Base-by-base conservation (phyloP, 2,113 vertebrate species). In the Microcebus griseorufus region DNA sequence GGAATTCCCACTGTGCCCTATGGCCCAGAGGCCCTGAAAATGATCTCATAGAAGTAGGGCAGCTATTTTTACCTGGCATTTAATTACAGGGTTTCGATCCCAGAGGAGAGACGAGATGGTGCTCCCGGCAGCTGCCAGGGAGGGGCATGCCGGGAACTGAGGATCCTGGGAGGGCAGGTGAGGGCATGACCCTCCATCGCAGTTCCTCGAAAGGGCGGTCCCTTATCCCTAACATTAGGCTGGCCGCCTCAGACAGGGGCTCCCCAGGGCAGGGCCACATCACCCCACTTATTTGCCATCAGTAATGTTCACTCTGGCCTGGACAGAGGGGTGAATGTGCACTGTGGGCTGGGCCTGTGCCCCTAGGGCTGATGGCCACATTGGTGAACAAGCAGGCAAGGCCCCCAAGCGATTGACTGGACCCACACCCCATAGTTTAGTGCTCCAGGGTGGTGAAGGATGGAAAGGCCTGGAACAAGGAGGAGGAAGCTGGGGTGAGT, bases 41-140 rank as follows among this genome's bases (percentile, higher is more conserved):
- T 73, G 84, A 90, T 78, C n/a, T 85, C 87, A 14, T 42, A 53
- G 80, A 94, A 96, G 58, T 69, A 22, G 58, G 73, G 13, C 76
- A 82, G 96, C 90, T 95, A 88, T 96, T 96, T 94, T 96, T 95
- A 96, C 88, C 95, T 34, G 25, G 70, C 3, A 2, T 93, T 97
- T 96, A 97, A 96, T 97, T 97, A 97, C 87, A 94, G 27, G 51
- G 70, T 42, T 72, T 42, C 27, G 78, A 53, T 94, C 93, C 87
- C 78, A 62, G 39, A 25, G 87, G 64, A 95, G 75, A 62, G 48
- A 65, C 9, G 86, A 70, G 88, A 8, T 25, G 55, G 94, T 55
- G 39, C 51, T 95, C 92, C 75, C 64, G 32, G 42, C 60, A 88
- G 95, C 75, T 65, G 18, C 0, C 0, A 65, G 65, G 90, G 78